Conservation (phyloP, 2,113 vertebrate species). For the Rostratula benghalensis region DNA sequence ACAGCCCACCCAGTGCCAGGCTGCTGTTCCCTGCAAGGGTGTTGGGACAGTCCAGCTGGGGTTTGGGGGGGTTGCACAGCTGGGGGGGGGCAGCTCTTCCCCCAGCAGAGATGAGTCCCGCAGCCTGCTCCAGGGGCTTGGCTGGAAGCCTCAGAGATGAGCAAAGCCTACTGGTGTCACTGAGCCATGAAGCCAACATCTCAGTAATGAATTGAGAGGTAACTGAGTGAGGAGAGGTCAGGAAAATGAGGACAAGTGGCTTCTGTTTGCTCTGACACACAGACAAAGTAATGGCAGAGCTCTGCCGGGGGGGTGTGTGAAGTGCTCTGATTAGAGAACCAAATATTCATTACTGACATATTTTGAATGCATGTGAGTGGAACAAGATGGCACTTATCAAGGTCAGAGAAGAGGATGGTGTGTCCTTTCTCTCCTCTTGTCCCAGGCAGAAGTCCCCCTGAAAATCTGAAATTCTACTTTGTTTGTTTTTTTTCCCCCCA, state of each 20-base stretch:
- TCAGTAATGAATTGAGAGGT: not conserved
- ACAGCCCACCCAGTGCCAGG: not conserved
- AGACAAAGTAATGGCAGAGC: not conserved
- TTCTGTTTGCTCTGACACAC: not conserved
- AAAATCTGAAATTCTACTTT: not conserved
- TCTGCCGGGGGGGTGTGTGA: not conserved
- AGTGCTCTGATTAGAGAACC: not conserved
- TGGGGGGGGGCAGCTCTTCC: not conserved
- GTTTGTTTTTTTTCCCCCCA: not conserved
- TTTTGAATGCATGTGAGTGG: not conserved
- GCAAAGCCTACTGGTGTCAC: not conserved
- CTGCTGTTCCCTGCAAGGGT: not conserved
- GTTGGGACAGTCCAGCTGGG: not conserved
- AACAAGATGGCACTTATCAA: not conserved
- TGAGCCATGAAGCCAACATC: not conserved
- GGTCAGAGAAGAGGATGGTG: not conserved
- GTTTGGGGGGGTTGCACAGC: not conserved
- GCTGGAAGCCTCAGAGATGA: not conserved
- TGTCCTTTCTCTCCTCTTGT: not conserved
- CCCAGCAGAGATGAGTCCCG: fast-evolving
- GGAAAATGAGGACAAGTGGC: not conserved
- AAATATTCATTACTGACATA: not conserved
- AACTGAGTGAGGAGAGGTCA: not conserved
- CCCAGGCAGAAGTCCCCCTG: not conserved
- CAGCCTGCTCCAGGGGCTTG: not conserved